A percentile compares a stretch with the other conserved stretches of the same genome.
Evolutionary conservation across 2,888 invertebrate genomes (phyloP).

Genomic region (Pseudococcus jackbeardsleyi): DNA sequence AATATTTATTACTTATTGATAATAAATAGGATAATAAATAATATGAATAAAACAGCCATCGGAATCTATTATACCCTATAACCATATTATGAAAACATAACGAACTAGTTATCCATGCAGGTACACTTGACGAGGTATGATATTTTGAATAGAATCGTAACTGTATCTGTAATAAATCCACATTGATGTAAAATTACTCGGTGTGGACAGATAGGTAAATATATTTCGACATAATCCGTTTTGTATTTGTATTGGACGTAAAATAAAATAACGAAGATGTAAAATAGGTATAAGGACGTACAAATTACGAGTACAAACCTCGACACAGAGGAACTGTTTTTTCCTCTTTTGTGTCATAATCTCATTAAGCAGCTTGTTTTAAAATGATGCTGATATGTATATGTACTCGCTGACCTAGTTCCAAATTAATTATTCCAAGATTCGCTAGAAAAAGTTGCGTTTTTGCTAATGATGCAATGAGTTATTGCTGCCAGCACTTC

Average conservation of each 20-base stretch:
- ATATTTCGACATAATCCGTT: neutral
- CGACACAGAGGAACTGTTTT: conserved; percentile 17
- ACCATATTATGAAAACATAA: neutral
- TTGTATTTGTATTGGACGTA: neutral
- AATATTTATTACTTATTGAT: neutral
- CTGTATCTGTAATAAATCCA: neutral
- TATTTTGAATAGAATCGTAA: neutral
- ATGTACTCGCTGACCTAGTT: conserved; percentile 27
- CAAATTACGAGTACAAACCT: neutral
- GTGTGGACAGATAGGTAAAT: neutral
- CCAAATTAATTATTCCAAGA: conserved; percentile 46
- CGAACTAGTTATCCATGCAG: neutral
- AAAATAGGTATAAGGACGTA: neutral
- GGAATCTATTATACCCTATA: neutral
- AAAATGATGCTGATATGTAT: neutral
- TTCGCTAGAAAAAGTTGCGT: conserved; percentile 46
- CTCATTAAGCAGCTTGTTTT: conserved; percentile 36
- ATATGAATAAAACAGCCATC: neutral
- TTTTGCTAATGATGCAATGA: conserved; percentile 34
- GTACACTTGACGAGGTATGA: no score
- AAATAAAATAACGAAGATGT: conserved; percentile 9
- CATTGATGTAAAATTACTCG: neutral
- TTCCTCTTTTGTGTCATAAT: conserved; percentile 49
- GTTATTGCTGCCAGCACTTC: neutral
- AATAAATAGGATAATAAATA: neutral